Percentiles rank a stretch among this genome's conserved stretches.
These are phyloP conservation scores for Corapipo altera DNA, from an alignment of 2,113 vertebrate species.

Conservation along the genomic window DNA sequence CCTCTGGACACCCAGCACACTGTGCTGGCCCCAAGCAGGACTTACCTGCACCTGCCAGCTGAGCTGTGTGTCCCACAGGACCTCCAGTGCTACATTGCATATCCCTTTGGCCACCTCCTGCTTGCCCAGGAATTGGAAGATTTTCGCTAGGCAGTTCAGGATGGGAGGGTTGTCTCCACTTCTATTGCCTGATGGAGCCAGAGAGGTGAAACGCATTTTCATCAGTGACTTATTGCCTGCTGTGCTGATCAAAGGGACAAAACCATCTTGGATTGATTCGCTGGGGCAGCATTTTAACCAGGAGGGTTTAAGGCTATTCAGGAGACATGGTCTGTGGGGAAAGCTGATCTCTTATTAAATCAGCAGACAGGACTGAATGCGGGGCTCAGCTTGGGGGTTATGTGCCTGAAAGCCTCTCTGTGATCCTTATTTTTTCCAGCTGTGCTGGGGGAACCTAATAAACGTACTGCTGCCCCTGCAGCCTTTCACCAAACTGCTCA, in stretches of 20 bases:
- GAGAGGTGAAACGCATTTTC: not conserved
- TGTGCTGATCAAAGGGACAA: slow-evolving; percentile 24
- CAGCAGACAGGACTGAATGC: not conserved
- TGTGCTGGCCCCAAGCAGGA: fast-evolving
- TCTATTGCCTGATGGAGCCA: slow-evolving; percentile 75
- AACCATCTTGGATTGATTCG: not conserved
- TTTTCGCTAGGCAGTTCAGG: slow-evolving; percentile 77
- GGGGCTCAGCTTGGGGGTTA: not conserved
- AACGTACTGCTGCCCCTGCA: not conserved
- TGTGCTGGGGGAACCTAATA: not conserved
- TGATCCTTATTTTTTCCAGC: slow-evolving; percentile 44
- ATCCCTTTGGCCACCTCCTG: slow-evolving; percentile 81
- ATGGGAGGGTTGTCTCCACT: slow-evolving; percentile 68
- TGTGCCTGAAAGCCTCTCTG: not conserved
- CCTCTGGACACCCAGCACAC: fast-evolving
- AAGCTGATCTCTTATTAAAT: slow-evolving; percentile 9
- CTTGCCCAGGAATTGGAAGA: slow-evolving; percentile 80
- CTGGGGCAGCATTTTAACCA: not conserved
- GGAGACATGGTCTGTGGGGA: not conserved
- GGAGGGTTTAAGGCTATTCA: not conserved
- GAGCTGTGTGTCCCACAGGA: slow-evolving; percentile 76
- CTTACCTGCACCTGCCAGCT: slow-evolving; percentile 86
- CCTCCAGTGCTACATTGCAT: slow-evolving; percentile 80
- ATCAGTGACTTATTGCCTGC: not conserved
- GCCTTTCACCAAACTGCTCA: not conserved